Percentiles rank a stretch among this genome's conserved stretches.
phyloP scores from a whole-genome alignment of 2,888 invertebrate species.

The Drosophila histrio region DNA sequence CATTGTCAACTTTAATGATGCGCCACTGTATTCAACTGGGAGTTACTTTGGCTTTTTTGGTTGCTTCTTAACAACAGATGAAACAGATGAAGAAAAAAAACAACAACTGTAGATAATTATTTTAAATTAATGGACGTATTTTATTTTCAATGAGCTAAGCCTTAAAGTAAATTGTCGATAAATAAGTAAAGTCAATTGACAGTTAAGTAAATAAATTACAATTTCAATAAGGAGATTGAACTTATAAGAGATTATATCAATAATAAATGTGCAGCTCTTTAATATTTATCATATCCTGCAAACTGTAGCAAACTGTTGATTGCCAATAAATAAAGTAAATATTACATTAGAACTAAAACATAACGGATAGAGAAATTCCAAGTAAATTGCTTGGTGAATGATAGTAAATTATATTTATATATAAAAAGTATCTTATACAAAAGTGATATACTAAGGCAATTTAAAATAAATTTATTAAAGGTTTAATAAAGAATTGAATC shows the following conservation, averaged over 20 bases:
- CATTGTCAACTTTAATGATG: slow-evolving; percentile 72
- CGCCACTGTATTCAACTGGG: slow-evolving; percentile 34
- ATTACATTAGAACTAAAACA: no score
- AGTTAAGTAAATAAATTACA: background rate
- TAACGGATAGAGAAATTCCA: no score
- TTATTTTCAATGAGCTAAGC: slow-evolving; percentile 18
- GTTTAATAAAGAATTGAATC: no score
- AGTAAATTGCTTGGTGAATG: no score
- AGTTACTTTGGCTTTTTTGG: slow-evolving; percentile 17
- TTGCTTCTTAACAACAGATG: background rate
- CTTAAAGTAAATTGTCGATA: slow-evolving; percentile 6
- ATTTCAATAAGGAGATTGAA: background rate
- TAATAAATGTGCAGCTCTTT: background rate
- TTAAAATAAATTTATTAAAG: no score
- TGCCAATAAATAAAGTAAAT: no score
- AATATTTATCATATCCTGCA: no score
- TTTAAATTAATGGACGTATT: slow-evolving; percentile 18
- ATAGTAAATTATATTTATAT: no score
- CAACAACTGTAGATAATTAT: slow-evolving; percentile 26
- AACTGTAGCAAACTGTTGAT: no score
- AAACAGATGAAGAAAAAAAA: background rate
- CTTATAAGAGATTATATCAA: background rate
- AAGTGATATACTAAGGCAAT: no score
- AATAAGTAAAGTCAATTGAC: background rate
- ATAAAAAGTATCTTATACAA: no score